phyloP scores from a whole-genome alignment of 2,888 invertebrate genomes.

The Amblyteles armatorius region DNA sequence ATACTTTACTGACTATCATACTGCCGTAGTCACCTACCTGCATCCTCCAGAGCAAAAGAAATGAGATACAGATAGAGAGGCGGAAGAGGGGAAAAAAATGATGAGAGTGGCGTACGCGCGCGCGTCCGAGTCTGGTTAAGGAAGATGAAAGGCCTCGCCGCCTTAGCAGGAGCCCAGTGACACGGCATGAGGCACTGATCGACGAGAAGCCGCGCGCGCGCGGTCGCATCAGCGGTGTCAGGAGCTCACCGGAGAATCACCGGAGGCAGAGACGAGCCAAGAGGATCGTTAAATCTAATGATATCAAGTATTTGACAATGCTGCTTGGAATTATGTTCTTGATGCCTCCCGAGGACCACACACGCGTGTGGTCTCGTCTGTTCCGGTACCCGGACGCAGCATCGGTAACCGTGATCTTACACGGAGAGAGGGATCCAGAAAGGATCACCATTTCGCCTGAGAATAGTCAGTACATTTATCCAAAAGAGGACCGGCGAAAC shows the following conservation, averaged over 20 bases:
- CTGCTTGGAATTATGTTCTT: slow-evolving; percentile 61
- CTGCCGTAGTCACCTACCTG: slow-evolving; percentile 32
- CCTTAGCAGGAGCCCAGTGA: slow-evolving; percentile 80
- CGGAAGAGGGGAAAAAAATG: slow-evolving; percentile 29
- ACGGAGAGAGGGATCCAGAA: background rate
- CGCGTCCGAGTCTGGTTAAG: slow-evolving; percentile 77
- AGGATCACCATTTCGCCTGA: background rate
- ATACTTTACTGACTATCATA: slow-evolving; percentile 61
- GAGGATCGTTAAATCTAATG: slow-evolving; percentile 82
- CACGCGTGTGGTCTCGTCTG: slow-evolving; percentile 60
- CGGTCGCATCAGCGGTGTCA: slow-evolving; percentile 74
- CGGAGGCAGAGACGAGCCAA: slow-evolving; percentile 53
- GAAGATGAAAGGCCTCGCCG: slow-evolving; percentile 81
- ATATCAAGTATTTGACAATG: slow-evolving; percentile 82
- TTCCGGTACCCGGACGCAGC: background rate
- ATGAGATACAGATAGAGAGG: slow-evolving; percentile 59
- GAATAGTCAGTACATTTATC: background rate
- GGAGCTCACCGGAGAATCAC: slow-evolving; percentile 7
- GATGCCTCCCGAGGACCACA: slow-evolving; percentile 74
- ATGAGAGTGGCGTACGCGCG: slow-evolving; percentile 63
- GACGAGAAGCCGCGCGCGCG: slow-evolving; percentile 63
- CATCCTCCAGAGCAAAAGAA: slow-evolving; percentile 54
- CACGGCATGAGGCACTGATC: slow-evolving; percentile 76
- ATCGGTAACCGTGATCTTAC: slow-evolving; percentile 2
- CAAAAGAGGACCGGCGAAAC: background rate